Conservation (phyloP, 2,113 vertebrate species). For the Peromyscus leucopus region DNA sequence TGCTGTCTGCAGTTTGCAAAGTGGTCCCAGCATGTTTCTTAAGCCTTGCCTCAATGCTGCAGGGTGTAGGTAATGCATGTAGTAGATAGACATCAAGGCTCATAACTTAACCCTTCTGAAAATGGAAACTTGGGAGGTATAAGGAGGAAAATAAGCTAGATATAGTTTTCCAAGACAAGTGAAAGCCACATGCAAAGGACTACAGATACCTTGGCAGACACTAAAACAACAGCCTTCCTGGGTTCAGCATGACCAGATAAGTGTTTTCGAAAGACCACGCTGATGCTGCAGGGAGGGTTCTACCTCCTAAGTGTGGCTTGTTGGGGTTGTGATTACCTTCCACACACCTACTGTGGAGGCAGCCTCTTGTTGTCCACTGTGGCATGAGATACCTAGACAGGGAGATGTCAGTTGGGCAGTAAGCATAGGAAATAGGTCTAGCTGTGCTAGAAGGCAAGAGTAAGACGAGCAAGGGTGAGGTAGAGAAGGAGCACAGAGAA, state of each 20-base stretch:
- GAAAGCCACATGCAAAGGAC: background rate
- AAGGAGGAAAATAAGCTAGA: background rate
- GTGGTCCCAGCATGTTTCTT: background rate
- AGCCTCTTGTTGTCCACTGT: background rate
- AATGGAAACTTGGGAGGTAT: background rate
- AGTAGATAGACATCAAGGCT: background rate
- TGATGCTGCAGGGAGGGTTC: background rate
- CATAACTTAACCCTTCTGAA: background rate
- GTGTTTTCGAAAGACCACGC: background rate
- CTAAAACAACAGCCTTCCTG: background rate
- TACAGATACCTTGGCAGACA: background rate
- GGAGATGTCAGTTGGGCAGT: background rate
- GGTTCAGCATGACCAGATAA: background rate
- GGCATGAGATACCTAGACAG: background rate
- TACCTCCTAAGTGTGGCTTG: background rate
- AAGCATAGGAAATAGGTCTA: background rate
- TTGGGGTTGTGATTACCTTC: background rate
- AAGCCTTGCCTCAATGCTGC: background rate
- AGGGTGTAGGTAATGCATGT: background rate
- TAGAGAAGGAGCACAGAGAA: background rate
- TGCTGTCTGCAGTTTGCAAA: background rate
- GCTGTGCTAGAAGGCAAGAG: background rate
- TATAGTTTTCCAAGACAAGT: background rate
- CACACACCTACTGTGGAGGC: background rate
- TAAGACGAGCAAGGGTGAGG: background rate